Percentiles rank a stretch among this genome's conserved stretches.
Evolutionary conservation across 2,888 invertebrate genomes (phyloP).

Genomic region (Epirrhoe tristata): DNA sequence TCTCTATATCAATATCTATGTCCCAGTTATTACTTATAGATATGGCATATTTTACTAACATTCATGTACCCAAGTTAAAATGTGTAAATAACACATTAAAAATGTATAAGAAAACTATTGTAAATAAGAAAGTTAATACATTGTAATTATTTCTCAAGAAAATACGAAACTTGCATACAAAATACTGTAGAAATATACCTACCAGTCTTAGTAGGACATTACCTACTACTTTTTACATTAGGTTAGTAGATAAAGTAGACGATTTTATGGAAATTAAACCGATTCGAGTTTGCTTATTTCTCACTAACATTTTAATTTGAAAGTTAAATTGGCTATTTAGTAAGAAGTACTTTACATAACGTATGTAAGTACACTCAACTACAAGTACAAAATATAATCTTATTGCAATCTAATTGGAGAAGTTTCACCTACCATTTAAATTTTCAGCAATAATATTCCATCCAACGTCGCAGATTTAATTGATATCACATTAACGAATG

Average conservation of each 20-base stretch:
- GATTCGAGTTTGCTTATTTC: constrained; percentile 4
- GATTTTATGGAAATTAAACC: constrained; percentile 8
- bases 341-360: neutral
- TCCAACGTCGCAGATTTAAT: constrained; percentile 55
- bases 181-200: neutral
- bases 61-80: neutral
- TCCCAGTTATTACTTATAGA: constrained; percentile 61
- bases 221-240: neutral
- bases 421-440: constrained; percentile 76
- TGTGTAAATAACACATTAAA: too few species aligned
- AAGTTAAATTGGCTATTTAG: constrained; percentile 9
- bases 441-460: constrained; percentile 68
- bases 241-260: neutral
- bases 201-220: neutral
- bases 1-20: constrained; percentile 66
- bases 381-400: constrained; percentile 26
- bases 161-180: neutral
- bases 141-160: neutral
- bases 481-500: constrained; percentile 73
- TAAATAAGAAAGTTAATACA: neutral
- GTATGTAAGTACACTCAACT: constrained; percentile 12
- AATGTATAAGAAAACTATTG: neutral
- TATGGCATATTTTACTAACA: constrained; percentile 45
- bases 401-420: constrained; percentile 43
- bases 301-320: neutral